Percentiles rank a stretch among this genome's conserved stretches.
Evolutionary conservation across 2,113 vertebrate genomes (phyloP).

Genomic region (Antechinus stuartii): DNA sequence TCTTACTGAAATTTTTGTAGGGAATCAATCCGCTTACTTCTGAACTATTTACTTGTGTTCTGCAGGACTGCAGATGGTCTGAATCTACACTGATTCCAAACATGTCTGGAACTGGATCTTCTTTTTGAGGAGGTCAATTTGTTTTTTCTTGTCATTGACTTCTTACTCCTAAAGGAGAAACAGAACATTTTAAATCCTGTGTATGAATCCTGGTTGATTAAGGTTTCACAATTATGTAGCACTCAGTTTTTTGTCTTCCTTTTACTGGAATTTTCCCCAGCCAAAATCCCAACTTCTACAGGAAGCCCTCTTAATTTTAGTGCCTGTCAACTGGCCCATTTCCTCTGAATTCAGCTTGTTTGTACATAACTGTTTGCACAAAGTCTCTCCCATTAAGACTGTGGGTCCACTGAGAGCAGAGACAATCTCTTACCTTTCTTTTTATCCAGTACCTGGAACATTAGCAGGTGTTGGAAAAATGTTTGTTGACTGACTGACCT

Average conservation of each 20-base stretch:
- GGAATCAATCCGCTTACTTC: background rate
- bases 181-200: background rate
- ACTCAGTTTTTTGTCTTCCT: background rate
- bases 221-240: background rate
- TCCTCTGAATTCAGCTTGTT: background rate
- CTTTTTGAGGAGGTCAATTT: slow-evolving; percentile 16
- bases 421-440: background rate
- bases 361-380: background rate
- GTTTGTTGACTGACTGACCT: background rate
- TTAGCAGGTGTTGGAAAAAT: background rate
- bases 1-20: background rate
- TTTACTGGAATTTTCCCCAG: slow-evolving; percentile 37
- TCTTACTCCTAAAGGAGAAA: slow-evolving; percentile 29
- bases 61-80: slow-evolving; percentile 1
- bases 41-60: background rate
- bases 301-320: background rate
- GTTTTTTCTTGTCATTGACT: slow-evolving; percentile 26
- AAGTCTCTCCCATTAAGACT: background rate
- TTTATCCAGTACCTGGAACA: background rate
- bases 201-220: background rate
- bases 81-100: slow-evolving; percentile 27
- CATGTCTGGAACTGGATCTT: slow-evolving; percentile 33
- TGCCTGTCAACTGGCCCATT: background rate
- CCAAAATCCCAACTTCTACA: slow-evolving; percentile 13
- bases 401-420: background rate